Percentiles rank a stretch among this genome's conserved stretches.
phyloP scores from a whole-genome alignment of 2,888 invertebrate species.

The Crematogaster levior region DNA sequence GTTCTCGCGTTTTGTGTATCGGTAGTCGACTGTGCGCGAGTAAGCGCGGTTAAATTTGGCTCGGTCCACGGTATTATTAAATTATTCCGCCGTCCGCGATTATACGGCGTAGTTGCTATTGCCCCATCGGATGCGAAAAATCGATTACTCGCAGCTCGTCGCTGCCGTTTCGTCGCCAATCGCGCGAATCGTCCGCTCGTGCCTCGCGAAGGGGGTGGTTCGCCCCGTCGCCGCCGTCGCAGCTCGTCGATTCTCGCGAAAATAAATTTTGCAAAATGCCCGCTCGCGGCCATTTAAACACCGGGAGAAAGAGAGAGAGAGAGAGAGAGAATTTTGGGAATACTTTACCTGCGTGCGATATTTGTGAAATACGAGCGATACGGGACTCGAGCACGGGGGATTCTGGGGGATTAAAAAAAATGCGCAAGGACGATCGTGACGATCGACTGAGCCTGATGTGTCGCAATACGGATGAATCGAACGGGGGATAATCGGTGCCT shows the following conservation, averaged over 20 bases:
- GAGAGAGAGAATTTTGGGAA: conserved; percentile 66
- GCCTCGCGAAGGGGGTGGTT: background rate
- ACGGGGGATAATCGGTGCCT: background rate
- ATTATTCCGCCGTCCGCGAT: conserved; percentile 73
- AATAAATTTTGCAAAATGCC: conserved; percentile 67
- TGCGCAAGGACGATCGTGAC: conserved; percentile 51
- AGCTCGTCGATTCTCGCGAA: conserved; percentile 37
- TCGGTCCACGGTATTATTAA: conserved; percentile 71
- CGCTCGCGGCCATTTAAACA: conserved; percentile 56
- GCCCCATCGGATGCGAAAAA: conserved; percentile 50
- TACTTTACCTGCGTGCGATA: conserved; percentile 70
- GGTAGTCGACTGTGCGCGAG: conserved; percentile 56
- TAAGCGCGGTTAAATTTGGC: conserved; percentile 62
- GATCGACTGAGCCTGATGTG: conserved; percentile 27
- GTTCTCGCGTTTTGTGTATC: conserved; percentile 49
- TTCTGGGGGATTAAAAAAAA: conserved; percentile 42
- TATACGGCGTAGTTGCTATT: conserved; percentile 67
- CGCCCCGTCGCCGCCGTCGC: conserved; percentile 24
- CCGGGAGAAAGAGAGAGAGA: too few species aligned
- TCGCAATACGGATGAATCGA: background rate
- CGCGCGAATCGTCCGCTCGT: conserved; percentile 20
- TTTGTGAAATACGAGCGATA: conserved; percentile 70
- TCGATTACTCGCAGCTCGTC: conserved; percentile 45
- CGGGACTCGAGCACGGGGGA: conserved; percentile 39
- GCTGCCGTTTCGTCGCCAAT: conserved; percentile 22